These are phyloP conservation scores for Myiotriccus ornatus DNA, from an alignment of 2,797 vertebrate species.

Conservation along the genomic window DNA sequence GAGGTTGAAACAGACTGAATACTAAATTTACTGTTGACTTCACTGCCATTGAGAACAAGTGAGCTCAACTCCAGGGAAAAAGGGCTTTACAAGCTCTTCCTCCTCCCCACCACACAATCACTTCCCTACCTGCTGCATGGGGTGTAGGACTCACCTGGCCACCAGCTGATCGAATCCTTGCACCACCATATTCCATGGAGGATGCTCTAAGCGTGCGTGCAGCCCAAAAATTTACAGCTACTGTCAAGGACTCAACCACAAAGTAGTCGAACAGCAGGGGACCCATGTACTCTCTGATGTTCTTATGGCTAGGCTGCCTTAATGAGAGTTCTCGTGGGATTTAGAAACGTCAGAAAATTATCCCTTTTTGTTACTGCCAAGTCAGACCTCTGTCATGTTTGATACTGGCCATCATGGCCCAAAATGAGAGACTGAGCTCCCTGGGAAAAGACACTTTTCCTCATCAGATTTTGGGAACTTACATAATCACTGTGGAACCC, in stretches of 20 bases:
- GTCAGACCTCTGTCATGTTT: not conserved
- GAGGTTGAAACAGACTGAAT: not conserved
- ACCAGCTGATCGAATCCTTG: not conserved
- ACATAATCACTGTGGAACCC: not conserved
- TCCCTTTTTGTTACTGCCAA: not conserved
- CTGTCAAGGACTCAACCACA: not conserved
- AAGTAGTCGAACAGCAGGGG: not conserved
- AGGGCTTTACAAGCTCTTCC: not conserved
- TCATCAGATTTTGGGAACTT: not conserved
- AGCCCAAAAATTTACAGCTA: not conserved
- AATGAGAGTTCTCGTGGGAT: not conserved
- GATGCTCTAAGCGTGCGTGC: not conserved
- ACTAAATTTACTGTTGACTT: not conserved
- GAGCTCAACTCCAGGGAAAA: not conserved
- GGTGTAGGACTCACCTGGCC: not conserved
- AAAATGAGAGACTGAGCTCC: not conserved
- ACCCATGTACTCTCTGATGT: not conserved
- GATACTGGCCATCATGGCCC: not conserved
- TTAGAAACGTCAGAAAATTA: not conserved
- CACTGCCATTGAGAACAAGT: not conserved
- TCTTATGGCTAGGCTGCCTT: not conserved
- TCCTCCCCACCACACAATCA: not conserved
- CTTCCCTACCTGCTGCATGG: rapidly evolving
- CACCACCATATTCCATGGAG: not conserved
- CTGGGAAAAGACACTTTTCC: not conserved